Conservation (phyloP, 2,113 vertebrate species). For the Nannobrachium achirus region DNA sequence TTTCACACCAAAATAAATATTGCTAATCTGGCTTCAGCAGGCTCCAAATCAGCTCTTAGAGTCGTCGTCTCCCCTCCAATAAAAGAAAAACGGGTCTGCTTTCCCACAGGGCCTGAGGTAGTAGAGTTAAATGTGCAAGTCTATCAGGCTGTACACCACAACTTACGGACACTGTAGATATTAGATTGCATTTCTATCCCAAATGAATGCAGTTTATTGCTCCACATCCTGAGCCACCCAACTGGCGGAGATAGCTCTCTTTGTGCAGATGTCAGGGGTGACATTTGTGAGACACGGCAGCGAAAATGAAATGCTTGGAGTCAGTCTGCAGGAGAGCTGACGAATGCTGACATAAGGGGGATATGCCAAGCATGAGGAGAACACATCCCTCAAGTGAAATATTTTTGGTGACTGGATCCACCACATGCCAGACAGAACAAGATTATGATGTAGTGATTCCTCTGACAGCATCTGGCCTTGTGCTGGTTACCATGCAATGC, state of each 20-base stretch:
- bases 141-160: slow-evolving; percentile 59
- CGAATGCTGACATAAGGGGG: slow-evolving; percentile 58
- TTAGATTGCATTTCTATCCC: slow-evolving; percentile 60
- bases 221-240: slow-evolving; percentile 39
- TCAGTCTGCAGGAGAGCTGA: slow-evolving; percentile 44
- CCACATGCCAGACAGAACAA: slow-evolving; percentile 66
- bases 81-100: slow-evolving; percentile 70
- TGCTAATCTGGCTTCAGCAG: slow-evolving; percentile 65
- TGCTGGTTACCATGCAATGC: slow-evolving; percentile 47
- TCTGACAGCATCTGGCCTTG: slow-evolving; percentile 60
- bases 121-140: slow-evolving; percentile 57
- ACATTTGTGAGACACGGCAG: slow-evolving; percentile 62
- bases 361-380: slow-evolving; percentile 57
- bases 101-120: slow-evolving; percentile 64
- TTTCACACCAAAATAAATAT: slow-evolving; percentile 75
- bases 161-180: slow-evolving; percentile 63
- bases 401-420: slow-evolving; percentile 61
- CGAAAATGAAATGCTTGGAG: slow-evolving; percentile 63
- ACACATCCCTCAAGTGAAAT: slow-evolving; percentile 63
- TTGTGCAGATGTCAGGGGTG: slow-evolving; percentile 66
- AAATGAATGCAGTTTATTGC: slow-evolving; percentile 70
- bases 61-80: too few species aligned
- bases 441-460: slow-evolving; percentile 65
- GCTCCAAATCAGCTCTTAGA: slow-evolving; percentile 51
- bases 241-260: slow-evolving; percentile 65